Evolutionary conservation across 2,888 invertebrate genomes (phyloP).

Genomic region (Drosophila nr. fundita): DNA sequence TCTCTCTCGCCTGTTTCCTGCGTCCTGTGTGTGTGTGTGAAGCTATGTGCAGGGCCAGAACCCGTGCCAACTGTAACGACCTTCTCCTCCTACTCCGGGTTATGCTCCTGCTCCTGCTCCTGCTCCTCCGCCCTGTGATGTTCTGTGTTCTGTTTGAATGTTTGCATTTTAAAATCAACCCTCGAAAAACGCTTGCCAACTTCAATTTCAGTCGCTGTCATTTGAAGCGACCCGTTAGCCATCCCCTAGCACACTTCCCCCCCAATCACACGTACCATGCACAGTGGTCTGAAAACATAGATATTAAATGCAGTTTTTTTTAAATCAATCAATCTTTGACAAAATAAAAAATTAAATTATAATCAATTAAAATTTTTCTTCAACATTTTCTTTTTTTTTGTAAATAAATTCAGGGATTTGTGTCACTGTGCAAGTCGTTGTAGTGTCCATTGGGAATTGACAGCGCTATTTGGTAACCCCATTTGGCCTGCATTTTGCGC

Average conservation of each 20-base stretch:
- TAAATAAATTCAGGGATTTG: neutral
- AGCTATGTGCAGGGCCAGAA: slow-evolving; percentile 64
- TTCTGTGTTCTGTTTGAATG: slow-evolving; percentile 50
- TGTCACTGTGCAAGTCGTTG: slow-evolving; percentile 30
- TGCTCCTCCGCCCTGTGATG: slow-evolving; percentile 18
- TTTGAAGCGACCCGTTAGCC: slow-evolving; percentile 52
- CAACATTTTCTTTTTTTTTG: neutral
- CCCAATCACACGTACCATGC: slow-evolving; percentile 2
- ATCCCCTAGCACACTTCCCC: slow-evolving; percentile 4
- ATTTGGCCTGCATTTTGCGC: slow-evolving; percentile 78
- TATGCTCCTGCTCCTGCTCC: neutral
- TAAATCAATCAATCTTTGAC: neutral
- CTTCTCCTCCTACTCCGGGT: slow-evolving; percentile 18
- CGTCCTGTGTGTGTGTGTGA: slow-evolving; percentile 59
- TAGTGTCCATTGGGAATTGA: slow-evolving; percentile 60
- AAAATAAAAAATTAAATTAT: neutral
- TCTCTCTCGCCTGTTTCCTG: neutral
- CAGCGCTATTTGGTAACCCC: slow-evolving; percentile 70
- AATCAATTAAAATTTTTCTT: neutral
- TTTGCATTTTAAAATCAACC: slow-evolving; percentile 78
- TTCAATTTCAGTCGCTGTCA: slow-evolving; percentile 76
- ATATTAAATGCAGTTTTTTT: neutral
- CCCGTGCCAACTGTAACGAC: slow-evolving; percentile 47
- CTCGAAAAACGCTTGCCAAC: slow-evolving; percentile 75
- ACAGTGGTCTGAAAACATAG: slow-evolving; percentile 23